These are phyloP conservation scores for Rhegmatorhina hoffmannsi DNA, from an alignment of 2,113 vertebrate genomes.

Conservation along the genomic window DNA sequence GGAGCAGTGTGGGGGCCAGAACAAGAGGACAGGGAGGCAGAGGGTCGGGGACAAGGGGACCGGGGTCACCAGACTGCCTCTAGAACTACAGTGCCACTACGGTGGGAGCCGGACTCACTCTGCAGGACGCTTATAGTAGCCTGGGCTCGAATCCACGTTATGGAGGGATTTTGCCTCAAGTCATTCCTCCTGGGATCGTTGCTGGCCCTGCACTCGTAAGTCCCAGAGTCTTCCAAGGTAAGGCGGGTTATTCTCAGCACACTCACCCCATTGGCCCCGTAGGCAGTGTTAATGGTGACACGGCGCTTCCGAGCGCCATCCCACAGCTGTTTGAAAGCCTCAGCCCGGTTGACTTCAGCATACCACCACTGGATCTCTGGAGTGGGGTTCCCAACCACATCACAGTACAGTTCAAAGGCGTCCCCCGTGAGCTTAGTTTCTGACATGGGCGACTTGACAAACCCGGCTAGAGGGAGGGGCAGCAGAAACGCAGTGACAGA, in stretches of 20 bases:
- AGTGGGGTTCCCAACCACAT: conserved; percentile 95
- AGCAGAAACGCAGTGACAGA: conserved; percentile 82
- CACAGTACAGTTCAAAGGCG: conserved; percentile 99
- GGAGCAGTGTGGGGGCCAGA: conserved; percentile 37
- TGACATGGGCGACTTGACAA: conserved; percentile 99
- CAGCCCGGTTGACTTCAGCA: conserved; percentile 95
- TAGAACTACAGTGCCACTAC: conserved; percentile 88
- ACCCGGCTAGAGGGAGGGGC: conserved; percentile 95
- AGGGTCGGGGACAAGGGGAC: not conserved
- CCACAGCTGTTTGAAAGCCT: conserved; percentile 99
- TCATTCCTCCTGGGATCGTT: conserved; percentile 98
- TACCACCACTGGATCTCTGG: conserved; percentile 99
- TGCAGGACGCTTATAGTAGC: conserved; percentile 98
- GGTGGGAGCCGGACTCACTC: conserved; percentile 91
- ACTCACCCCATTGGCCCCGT: conserved; percentile 94
- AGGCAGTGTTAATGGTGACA: conserved; percentile 95
- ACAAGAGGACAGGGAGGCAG: conserved; percentile 46
- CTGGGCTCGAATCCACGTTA: conserved; percentile 99
- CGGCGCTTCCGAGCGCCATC: conserved; percentile 93
- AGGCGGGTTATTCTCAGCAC: conserved; percentile 95
- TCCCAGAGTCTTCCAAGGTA: conserved; percentile 96
- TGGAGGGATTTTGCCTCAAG: conserved; percentile 96
- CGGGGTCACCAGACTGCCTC: conserved; percentile 78
- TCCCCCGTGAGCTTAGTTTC: conserved; percentile 99
- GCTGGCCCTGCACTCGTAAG: conserved; percentile 99